Evolutionary conservation across 1,140 invertebrate species (phyloP).

Genomic region (Drosophila setifemur): DNA sequence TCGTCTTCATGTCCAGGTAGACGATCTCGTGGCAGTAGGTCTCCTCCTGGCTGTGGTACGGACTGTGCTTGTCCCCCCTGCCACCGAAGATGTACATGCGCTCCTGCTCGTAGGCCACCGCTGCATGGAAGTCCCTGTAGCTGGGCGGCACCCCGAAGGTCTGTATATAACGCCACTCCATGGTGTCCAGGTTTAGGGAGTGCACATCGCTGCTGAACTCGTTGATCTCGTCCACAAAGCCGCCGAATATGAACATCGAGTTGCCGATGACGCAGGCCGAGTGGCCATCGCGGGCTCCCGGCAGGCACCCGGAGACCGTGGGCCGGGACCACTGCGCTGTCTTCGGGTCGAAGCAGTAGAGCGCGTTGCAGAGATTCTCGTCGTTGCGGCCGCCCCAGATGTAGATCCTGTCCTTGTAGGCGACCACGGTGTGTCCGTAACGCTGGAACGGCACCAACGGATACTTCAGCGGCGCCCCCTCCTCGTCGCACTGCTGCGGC

Average conservation of each 20-base stretch:
- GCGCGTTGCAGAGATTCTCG: constrained; percentile 88
- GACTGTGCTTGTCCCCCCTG: constrained; percentile 87
- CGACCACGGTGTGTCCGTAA: constrained; percentile 93
- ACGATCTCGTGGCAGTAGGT: constrained; percentile 91
- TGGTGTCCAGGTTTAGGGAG: constrained; percentile 88
- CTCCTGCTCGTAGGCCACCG: constrained; percentile 86
- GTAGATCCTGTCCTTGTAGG: constrained; percentile 88
- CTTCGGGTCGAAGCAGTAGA: constrained; percentile 92
- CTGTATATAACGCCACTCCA: constrained; percentile 87
- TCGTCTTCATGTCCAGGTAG: constrained; percentile 88
- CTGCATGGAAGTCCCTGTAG: constrained; percentile 94
- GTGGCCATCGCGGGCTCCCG: constrained; percentile 94
- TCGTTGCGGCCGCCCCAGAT: constrained; percentile 97
- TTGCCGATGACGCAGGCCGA: constrained; percentile 91
- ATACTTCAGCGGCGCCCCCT: constrained; percentile 75
- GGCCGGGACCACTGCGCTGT: constrained; percentile 87
- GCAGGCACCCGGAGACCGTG: constrained; percentile 86
- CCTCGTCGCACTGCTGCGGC: constrained; percentile 60
- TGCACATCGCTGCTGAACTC: constrained; percentile 92
- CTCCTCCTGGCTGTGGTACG: constrained; percentile 87
- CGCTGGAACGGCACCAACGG: constrained; percentile 85
- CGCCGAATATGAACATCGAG: constrained; percentile 95
- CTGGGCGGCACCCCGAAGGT: constrained; percentile 86
- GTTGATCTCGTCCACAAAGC: constrained; percentile 91
- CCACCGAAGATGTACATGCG: constrained; percentile 95